phyloP scores from a whole-genome alignment of 2,797 vertebrate species.

The Sciurus vulgaris region DNA sequence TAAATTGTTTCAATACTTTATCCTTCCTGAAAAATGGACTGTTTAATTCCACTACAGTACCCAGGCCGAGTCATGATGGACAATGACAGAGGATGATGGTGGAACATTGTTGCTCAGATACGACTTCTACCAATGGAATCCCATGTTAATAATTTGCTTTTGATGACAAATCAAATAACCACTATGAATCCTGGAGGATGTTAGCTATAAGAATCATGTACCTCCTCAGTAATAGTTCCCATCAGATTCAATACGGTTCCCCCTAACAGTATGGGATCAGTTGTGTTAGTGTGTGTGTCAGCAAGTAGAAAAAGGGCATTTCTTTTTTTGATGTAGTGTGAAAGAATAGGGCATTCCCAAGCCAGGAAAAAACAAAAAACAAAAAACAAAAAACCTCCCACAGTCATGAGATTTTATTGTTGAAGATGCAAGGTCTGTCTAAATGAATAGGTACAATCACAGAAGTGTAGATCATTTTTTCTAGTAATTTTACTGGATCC shows the following conservation, averaged over 20 bases:
- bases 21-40: constrained; percentile 22
- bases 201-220: background rate
- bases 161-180: constrained; percentile 17
- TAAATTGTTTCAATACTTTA: constrained; percentile 28
- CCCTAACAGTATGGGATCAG: background rate
- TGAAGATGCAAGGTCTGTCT: background rate
- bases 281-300: background rate
- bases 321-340: background rate
- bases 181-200: constrained; percentile 27
- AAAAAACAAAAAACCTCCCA: background rate
- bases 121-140: constrained; percentile 43
- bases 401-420: background rate
- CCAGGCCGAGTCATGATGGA: background rate
- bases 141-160: background rate
- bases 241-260: background rate
- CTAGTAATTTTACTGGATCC: background rate
- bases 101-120: background rate
- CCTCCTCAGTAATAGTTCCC: background rate
- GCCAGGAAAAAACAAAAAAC: background rate
- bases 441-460: background rate
- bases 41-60: background rate
- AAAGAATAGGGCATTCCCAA: background rate
- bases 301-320: background rate
- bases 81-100: background rate
- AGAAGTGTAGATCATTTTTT: background rate